Evolutionary conservation across 2,797 vertebrate species (phyloP).

Genomic region (Atherinosoma microstoma): DNA sequence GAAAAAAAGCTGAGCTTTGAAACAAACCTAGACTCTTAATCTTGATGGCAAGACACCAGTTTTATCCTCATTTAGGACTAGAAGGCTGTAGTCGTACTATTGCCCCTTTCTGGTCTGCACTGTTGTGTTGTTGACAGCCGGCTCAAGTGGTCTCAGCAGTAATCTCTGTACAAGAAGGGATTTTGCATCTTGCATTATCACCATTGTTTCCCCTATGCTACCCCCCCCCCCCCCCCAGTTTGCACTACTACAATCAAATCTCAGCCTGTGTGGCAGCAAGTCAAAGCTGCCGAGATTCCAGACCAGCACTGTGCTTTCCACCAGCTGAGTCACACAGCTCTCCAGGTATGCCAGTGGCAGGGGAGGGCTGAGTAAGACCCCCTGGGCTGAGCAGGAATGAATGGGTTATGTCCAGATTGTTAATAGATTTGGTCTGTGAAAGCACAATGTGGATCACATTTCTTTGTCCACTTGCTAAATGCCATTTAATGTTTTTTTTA

Average conservation of each 20-base stretch:
- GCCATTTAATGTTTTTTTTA: background rate
- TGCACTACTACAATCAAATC: slow-evolving; percentile 53
- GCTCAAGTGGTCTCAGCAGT: slow-evolving; percentile 14
- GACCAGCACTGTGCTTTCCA: slow-evolving; percentile 41
- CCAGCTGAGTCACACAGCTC: slow-evolving; percentile 37
- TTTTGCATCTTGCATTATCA: slow-evolving; percentile 39
- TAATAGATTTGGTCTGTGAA: slow-evolving; percentile 31
- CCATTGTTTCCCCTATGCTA: slow-evolving; percentile 37
- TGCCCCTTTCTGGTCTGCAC: background rate
- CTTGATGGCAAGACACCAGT: background rate
- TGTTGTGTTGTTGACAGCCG: slow-evolving; percentile 12
- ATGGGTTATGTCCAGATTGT: slow-evolving; percentile 36
- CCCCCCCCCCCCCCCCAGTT: slow-evolving; percentile 6
- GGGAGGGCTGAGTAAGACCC: slow-evolving; percentile 22
- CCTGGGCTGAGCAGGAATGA: slow-evolving; percentile 36
- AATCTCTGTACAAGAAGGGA: slow-evolving; percentile 15
- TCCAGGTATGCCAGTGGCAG: slow-evolving; percentile 44
- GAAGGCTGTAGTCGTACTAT: background rate
- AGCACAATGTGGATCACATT: slow-evolving; percentile 28
- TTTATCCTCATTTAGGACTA: slow-evolving; percentile 9
- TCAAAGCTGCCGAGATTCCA: slow-evolving; percentile 43
- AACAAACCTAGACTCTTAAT: background rate
- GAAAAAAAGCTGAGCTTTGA: no score
- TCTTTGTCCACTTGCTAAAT: background rate
- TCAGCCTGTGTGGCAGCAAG: slow-evolving; percentile 41